A percentile compares a stretch with the other conserved stretches of the same genome.
Conservation (phyloP, 64 coral and sea anemone genomes). For the Montipora cactus region DNA sequence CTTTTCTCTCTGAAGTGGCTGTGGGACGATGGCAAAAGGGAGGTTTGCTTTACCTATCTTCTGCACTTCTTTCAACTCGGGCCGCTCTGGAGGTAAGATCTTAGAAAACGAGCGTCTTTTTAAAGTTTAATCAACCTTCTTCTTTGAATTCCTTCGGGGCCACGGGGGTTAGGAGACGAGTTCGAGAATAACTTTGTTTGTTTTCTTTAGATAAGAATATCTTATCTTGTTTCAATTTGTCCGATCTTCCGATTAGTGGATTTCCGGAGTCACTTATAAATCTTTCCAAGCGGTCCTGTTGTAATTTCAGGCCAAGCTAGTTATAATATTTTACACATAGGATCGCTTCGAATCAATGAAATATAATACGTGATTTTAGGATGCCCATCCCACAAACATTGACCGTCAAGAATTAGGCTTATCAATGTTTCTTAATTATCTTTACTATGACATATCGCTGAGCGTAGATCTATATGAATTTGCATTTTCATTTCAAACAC, state of each 20-base stretch:
- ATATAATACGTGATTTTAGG: background rate
- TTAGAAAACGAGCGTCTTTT: background rate
- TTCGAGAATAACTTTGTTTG: background rate
- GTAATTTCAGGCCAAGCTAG: background rate
- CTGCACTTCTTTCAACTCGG: constrained; percentile 24
- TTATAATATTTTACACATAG: background rate
- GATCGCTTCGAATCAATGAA: background rate
- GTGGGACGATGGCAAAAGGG: constrained; percentile 38
- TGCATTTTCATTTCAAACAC: background rate
- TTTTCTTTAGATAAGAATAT: background rate
- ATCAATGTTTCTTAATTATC: background rate
- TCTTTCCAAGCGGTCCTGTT: background rate
- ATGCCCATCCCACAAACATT: background rate
- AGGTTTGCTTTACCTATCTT: constrained; percentile 12
- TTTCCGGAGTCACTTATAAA: background rate
- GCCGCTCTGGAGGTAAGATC: constrained; percentile 21
- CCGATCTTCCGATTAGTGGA: background rate
- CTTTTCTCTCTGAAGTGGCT: constrained; percentile 64
- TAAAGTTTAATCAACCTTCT: background rate
- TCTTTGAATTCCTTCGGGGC: background rate
- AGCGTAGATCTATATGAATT: background rate
- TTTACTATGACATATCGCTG: background rate
- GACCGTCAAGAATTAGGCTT: background rate
- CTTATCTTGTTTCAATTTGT: too few relatives aligned
- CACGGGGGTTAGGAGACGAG: too few relatives aligned